Base-by-base conservation (phyloP, 2,888 invertebrate genomes). In the Phanerotoma sp. region DNA sequence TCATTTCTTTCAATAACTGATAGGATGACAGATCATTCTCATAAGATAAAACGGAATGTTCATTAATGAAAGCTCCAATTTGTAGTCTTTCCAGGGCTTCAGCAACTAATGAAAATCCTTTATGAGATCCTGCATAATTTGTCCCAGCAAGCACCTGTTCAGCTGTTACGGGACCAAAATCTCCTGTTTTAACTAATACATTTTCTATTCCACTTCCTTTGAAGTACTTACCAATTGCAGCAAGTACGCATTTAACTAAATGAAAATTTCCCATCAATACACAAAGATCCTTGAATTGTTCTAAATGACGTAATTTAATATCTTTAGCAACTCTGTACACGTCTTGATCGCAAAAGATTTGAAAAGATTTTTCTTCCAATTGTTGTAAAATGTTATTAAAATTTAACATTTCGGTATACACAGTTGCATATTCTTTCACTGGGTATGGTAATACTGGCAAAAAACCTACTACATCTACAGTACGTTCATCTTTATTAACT, bases 221-320 rank as follows among this genome's bases (percentile, higher is more conserved):
- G 9, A 60, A 11, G 15, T 60, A 57, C 35, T 57, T 60, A n/a
- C 57, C 54, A 35, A 57, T 42, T 11, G 48, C 47, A 3, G 30
- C 15, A 2, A 48, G 33, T 7, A 21, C 7, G 22, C 40, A n/a
- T 54, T 60, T 60, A 5, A 11, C 40, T 1, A 42, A 13, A 40
- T 57, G 59, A 47, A 59, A 54, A 44, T 38, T 51, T 4, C 59
- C 51, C 13, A 59, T 16, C 10, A 30, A 32, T 4, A 59, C 25
- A 11, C 48, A 28, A 6, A 59, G n/a, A n/a, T 49, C 33, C 11
- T 51, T 48, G 15, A 58, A 54, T 28, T 54, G 21, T 15, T 54
- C 32, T 28, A 38, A 30, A 10, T 33, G n/a, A 16, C 10, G 15
- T 10, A 54, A 16, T 21, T 25, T 45, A n/a, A 58, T 54, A 9